These are phyloP conservation scores for Anguilla rostrata DNA, from an alignment of 2,113 vertebrate genomes.

Conservation along the genomic window DNA sequence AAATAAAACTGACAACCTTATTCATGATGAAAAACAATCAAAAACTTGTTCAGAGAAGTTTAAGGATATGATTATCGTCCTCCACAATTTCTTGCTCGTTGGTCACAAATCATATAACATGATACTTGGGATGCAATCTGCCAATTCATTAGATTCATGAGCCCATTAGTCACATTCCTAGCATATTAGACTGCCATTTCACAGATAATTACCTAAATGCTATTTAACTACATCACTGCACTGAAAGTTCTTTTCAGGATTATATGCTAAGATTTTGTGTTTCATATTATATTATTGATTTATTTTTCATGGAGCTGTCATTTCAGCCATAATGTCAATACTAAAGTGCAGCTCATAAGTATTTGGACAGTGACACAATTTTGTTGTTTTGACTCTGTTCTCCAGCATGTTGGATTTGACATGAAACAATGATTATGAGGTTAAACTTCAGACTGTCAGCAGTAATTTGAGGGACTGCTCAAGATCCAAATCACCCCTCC, in stretches of 20 bases:
- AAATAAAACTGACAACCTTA: background rate
- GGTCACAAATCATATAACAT: constrained; percentile 30
- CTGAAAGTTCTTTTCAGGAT: constrained; percentile 20
- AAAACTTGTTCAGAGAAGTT: background rate
- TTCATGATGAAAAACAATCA: background rate
- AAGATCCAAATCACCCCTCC: too few species aligned
- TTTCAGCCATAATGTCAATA: too few species aligned
- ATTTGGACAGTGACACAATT: too few species aligned
- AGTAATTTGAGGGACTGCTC: too few species aligned
- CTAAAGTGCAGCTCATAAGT: too few species aligned
- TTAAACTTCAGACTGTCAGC: too few species aligned
- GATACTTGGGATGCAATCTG: constrained; percentile 37
- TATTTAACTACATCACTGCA: constrained; percentile 38
- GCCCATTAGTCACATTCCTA: constrained; percentile 33
- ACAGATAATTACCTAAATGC: constrained; percentile 41
- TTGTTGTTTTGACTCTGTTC: too few species aligned
- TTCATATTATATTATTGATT: background rate
- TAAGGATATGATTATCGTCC: background rate
- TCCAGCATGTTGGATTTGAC: too few species aligned
- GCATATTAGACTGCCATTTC: constrained; percentile 34
- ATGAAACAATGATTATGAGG: too few species aligned
- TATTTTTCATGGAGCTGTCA: background rate
- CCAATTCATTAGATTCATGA: constrained; percentile 50
- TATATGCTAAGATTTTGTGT: background rate
- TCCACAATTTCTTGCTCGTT: background rate